Percentiles rank a stretch among this genome's conserved stretches.
Evolutionary conservation across 2,113 vertebrate species (phyloP).

Genomic region (Spea multiplicata): DNA sequence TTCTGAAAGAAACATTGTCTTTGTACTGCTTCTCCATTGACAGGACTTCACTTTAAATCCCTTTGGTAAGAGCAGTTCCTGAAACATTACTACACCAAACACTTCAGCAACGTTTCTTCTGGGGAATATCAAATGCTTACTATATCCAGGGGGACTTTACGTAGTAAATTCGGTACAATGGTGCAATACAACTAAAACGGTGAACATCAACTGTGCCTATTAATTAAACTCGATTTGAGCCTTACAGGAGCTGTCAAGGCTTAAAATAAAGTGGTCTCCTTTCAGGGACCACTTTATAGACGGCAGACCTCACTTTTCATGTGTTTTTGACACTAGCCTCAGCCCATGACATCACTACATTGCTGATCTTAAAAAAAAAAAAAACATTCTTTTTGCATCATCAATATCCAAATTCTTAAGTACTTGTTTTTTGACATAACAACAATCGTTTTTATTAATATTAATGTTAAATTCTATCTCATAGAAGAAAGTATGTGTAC

Average conservation of each 20-base stretch:
- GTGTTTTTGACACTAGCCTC: no score
- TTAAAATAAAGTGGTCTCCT: neutral
- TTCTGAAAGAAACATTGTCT: slow-evolving; percentile 20
- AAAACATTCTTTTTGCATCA: no score
- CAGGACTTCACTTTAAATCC: slow-evolving; percentile 8
- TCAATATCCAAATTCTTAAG: no score
- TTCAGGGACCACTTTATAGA: neutral
- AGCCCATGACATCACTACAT: no score
- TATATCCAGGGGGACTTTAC: neutral
- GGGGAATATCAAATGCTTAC: slow-evolving; percentile 21
- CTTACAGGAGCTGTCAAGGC: neutral
- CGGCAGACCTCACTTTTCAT: neutral
- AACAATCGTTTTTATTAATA: no score
- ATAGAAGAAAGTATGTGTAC: no score
- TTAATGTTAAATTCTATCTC: no score
- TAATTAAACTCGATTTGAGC: neutral
- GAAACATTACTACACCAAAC: slow-evolving; percentile 3
- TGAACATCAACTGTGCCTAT: neutral
- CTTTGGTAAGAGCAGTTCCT: slow-evolving; percentile 14
- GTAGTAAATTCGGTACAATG: neutral
- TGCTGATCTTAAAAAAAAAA: no score
- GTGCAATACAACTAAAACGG: neutral
- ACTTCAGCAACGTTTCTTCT: slow-evolving; percentile 2
- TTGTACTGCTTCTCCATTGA: slow-evolving; percentile 13
- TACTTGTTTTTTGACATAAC: no score